A percentile compares a stretch with the other conserved stretches of the same genome.
These are phyloP conservation scores for Euphydryas editha DNA, from an alignment of 2,888 invertebrate genomes.

Conservation along the genomic window DNA sequence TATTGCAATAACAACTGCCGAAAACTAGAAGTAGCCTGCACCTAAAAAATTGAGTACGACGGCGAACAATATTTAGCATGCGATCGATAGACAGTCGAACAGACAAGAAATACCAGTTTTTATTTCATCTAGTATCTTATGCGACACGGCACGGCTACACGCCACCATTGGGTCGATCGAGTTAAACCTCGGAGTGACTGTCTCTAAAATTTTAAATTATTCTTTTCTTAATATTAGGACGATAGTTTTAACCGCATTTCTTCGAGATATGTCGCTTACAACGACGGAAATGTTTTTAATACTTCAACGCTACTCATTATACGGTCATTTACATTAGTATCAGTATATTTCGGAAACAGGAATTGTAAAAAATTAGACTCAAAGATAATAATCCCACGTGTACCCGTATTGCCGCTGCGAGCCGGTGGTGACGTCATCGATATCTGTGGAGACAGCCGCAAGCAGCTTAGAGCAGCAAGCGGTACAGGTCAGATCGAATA, in stretches of 20 bases:
- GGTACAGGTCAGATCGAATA: no score
- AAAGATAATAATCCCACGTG: not conserved
- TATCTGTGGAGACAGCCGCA: no score
- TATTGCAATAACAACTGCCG: conserved; percentile 1
- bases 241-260: not conserved
- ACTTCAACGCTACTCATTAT: not conserved
- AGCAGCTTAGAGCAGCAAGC: no score
- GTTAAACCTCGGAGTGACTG: not conserved
- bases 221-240: not conserved
- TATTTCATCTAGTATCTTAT: not conserved
- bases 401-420: not conserved
- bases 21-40: conserved; percentile 21
- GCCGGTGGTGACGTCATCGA: not conserved
- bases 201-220: not conserved
- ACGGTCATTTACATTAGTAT: conserved; percentile 1
- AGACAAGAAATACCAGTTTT: conserved; percentile 21
- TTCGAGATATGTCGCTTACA: not conserved
- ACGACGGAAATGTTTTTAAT: not conserved
- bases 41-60: conserved; percentile 19
- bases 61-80: not conserved
- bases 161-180: not conserved
- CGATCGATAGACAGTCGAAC: conserved; percentile 16
- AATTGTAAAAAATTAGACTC: not conserved
- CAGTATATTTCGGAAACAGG: not conserved
- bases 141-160: not conserved